Conservation (phyloP, 2,797 vertebrate species). For the Hafferia zeledoni region DNA sequence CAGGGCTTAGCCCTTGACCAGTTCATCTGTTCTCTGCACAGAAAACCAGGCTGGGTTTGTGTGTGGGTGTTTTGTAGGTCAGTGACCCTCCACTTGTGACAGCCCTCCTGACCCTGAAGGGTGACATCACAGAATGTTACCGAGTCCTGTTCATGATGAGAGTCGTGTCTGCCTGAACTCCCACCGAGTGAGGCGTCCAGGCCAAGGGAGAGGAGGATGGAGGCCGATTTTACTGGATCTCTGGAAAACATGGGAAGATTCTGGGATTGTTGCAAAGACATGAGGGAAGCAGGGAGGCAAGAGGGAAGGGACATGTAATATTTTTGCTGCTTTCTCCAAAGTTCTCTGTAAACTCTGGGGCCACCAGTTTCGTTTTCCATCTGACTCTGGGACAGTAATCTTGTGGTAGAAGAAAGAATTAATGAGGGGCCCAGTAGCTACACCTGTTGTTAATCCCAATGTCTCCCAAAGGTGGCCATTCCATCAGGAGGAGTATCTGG, state of each 20-base stretch:
- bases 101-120: slow-evolving; percentile 81
- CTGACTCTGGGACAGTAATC: background rate
- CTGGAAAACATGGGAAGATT: background rate
- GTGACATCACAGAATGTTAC: slow-evolving; percentile 81
- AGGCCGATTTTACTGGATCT: background rate
- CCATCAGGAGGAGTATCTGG: background rate
- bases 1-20: background rate
- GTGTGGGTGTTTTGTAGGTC: slow-evolving; percentile 71
- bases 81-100: slow-evolving; percentile 78
- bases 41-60: background rate
- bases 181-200: background rate
- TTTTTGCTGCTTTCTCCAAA: background rate
- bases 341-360: background rate
- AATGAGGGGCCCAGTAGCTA: background rate
- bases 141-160: slow-evolving; percentile 81
- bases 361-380: background rate
- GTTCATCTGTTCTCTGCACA: background rate
- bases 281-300: background rate
- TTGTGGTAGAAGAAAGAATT: background rate
- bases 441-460: background rate
- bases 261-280: background rate
- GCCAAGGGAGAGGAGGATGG: background rate
- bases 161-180: slow-evolving; percentile 47
- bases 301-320: background rate
- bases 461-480: background rate